These are phyloP conservation scores for Podarcis muralis DNA, from an alignment of 2,113 vertebrate species.

Conservation along the genomic window DNA sequence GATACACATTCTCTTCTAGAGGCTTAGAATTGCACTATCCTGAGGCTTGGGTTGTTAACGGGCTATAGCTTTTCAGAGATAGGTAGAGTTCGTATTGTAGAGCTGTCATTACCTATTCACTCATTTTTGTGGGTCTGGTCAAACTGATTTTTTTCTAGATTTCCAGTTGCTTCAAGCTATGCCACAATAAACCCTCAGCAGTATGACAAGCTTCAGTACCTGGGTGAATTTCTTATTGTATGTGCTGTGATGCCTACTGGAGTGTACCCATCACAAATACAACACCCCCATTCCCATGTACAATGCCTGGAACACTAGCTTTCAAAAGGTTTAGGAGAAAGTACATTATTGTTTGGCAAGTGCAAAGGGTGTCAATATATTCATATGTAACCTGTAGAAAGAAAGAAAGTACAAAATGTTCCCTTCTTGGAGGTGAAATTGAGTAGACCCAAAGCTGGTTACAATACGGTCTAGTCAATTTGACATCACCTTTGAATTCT, in stretches of 20 bases:
- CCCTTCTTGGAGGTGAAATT: neutral
- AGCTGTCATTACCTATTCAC: neutral
- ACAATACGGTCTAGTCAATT: neutral
- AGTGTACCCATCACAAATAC: neutral
- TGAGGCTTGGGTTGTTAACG: slow-evolving; percentile 19
- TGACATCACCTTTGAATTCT: neutral
- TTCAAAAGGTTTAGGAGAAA: neutral
- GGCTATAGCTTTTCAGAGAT: slow-evolving; percentile 1
- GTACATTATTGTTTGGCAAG: neutral
- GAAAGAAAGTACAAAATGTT: neutral
- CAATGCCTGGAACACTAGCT: neutral
- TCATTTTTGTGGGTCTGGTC: neutral
- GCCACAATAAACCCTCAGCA: neutral
- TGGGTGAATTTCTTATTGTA: neutral
- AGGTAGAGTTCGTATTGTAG: neutral
- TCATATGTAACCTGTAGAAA: neutral
- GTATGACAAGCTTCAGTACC: neutral
- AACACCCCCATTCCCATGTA: too few relatives aligned
- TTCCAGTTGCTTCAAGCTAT: neutral
- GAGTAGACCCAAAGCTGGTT: neutral
- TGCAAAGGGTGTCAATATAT: neutral
- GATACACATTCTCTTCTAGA: slow-evolving; percentile 12
- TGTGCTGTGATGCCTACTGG: neutral
- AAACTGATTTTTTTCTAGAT: neutral
- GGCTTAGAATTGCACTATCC: slow-evolving; percentile 14